These are phyloP conservation scores for Brachionus koreanus DNA, from an alignment of 1,140 invertebrate genomes.

Conservation along the genomic window DNA sequence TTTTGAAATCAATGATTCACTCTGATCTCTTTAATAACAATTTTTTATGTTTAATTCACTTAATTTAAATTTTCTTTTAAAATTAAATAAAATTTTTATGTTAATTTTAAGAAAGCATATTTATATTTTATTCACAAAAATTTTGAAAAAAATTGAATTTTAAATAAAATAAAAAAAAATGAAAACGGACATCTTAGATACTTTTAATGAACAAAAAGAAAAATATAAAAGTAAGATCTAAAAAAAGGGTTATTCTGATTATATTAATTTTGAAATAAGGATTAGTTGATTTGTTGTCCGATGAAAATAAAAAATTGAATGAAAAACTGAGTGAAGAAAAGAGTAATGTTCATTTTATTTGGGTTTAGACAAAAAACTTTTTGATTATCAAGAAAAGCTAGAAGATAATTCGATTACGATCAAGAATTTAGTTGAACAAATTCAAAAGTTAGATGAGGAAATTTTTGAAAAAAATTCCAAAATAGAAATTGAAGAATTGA, in stretches of 20 bases:
- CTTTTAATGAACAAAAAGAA: not conserved
- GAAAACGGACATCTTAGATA: not conserved
- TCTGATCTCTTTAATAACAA: no score
- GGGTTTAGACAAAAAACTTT: not conserved
- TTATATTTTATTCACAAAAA: no score
- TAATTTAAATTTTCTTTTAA: no score
- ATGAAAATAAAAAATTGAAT: not conserved
- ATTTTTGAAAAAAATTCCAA: not conserved
- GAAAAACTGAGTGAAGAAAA: not conserved
- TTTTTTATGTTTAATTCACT: no score
- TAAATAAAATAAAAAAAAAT: no score
- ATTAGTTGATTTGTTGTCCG: not conserved
- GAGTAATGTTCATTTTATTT: not conserved
- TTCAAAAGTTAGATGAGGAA: constrained; percentile 7
- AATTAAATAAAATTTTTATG: no score
- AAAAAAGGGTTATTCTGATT: not conserved
- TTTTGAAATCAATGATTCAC: no score
- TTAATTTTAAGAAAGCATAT: no score
- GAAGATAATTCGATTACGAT: not conserved
- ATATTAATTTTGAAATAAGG: not conserved
- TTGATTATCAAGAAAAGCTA: not conserved
- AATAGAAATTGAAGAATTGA: constrained; percentile 12
- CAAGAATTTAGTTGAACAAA: not conserved
- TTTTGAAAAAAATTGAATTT: no score
- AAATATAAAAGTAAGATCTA: not conserved